Base-by-base conservation (phyloP, 35 echinoderm and acorn worm genomes). In the Ptychodera flava region DNA sequence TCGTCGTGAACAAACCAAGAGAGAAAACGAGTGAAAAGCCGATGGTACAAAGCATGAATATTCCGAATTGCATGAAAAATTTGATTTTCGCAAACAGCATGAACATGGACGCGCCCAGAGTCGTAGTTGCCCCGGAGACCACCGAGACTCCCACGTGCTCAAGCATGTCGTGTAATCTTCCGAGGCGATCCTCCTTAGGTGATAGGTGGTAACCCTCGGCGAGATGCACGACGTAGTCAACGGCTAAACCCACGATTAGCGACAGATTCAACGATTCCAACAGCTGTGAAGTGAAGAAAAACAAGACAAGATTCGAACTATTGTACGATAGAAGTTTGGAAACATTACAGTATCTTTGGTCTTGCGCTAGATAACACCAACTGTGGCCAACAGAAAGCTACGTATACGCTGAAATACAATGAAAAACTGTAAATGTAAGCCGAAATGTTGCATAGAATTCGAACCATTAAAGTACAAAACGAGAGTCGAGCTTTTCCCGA, bases 61-160 rank as follows among this genome's bases (percentile, higher is more conserved):
- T 81, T 16, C 80, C 80, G 35, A 81, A 81, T 28, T 81, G 80
- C 80, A 31, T 81, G 35, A 81, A 81, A 33, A 81, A 81, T 81
- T 31, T 81, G 35, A 81, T 81, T 34, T 81, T 81, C 12, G 80
- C 80, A 28, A 81, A 33, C n/a, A 81, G 80, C 80, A 81, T 81
- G 30, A 81, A 81, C 12, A 81, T 34, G 1, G 80, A 81, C 16
- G 80, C 80, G 14, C 80, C 80, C 33, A 81, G 80, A 34, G 80
- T 81, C 2, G 80, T 81, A 1, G 31, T 31, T 81, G 80, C 80
- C 1, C 80, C 80, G 0, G 80, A 81, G 33, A 81, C 16, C 31
- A 81, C 80, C 35, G 80, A 81, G 15, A 81, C n/a, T 31, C 80
- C 80, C 2, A 81, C 80, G n/a, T 34, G 80, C n/a, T 34, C 1